A percentile compares a stretch with the other conserved stretches of the same genome.
These are phyloP conservation scores for Acanthiza pusilla DNA, from an alignment of 2,797 vertebrate genomes.

Conservation along the genomic window DNA sequence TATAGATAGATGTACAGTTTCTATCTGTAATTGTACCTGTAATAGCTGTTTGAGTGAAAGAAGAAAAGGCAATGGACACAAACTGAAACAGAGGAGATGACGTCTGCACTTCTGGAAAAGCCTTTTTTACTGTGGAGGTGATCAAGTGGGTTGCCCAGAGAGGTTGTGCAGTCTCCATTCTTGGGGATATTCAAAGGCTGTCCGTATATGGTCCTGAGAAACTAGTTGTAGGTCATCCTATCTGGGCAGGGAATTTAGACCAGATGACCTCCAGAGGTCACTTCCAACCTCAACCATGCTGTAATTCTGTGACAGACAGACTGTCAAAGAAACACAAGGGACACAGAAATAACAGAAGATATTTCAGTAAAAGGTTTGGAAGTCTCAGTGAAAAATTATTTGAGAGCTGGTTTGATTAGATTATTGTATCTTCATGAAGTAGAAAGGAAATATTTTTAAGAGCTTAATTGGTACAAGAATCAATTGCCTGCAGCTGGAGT, in stretches of 20 bases:
- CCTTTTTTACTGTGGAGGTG: background rate
- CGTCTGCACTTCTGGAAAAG: background rate
- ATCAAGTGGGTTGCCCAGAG: background rate
- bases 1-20: background rate
- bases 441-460: background rate
- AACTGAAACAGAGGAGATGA: background rate
- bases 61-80: background rate
- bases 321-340: background rate
- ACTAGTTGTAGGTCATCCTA: background rate
- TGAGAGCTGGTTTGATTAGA: background rate
- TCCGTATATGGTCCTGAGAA: background rate
- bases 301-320: background rate
- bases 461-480: background rate
- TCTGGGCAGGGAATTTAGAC: background rate
- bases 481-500: background rate
- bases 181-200: background rate
- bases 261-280: background rate
- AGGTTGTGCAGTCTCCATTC: background rate
- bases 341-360: background rate
- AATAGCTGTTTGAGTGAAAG: background rate
- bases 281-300: background rate
- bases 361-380: background rate
- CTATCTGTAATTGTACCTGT: background rate
- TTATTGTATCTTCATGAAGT: background rate
- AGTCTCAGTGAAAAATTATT: background rate